These are phyloP conservation scores for Calyptommatus sinebrachiatus DNA, from an alignment of 2,113 vertebrate species.

Conservation along the genomic window DNA sequence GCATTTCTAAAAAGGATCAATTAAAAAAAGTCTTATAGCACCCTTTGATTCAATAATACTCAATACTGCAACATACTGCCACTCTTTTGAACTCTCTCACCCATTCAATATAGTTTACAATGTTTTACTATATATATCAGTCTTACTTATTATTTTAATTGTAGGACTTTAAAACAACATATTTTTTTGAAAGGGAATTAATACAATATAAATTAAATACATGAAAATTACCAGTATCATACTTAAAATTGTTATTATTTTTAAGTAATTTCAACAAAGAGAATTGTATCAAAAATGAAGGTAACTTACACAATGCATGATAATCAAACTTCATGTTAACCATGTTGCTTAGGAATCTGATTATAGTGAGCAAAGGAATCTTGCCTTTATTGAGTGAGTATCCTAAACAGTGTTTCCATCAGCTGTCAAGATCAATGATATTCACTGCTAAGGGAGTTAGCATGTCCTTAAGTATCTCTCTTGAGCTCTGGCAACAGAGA, in stretches of 20 bases:
- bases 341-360: neutral
- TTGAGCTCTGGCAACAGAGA: conserved; percentile 31
- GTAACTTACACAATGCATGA: neutral
- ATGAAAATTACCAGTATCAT: neutral
- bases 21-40: too few relatives aligned
- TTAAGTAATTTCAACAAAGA: neutral
- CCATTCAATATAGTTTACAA: too few relatives aligned
- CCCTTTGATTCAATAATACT: too few relatives aligned
- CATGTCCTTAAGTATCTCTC: conserved; percentile 25
- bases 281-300: neutral
- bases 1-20: too few relatives aligned
- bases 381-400: neutral
- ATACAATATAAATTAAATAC: neutral
- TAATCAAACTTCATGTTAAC: neutral
- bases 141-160: too few relatives aligned
- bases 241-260: neutral
- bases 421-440: conserved; percentile 25
- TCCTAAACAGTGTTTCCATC: neutral
- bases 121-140: too few relatives aligned
- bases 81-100: too few relatives aligned
- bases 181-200: neutral
- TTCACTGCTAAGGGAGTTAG: fast-evolving
- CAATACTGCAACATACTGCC: too few relatives aligned
- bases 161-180: too few relatives aligned
- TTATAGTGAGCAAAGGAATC: conserved; percentile 1